These are phyloP conservation scores for Danaus plexippus DNA, from an alignment of 1,140 invertebrate genomes.

Conservation along the genomic window DNA sequence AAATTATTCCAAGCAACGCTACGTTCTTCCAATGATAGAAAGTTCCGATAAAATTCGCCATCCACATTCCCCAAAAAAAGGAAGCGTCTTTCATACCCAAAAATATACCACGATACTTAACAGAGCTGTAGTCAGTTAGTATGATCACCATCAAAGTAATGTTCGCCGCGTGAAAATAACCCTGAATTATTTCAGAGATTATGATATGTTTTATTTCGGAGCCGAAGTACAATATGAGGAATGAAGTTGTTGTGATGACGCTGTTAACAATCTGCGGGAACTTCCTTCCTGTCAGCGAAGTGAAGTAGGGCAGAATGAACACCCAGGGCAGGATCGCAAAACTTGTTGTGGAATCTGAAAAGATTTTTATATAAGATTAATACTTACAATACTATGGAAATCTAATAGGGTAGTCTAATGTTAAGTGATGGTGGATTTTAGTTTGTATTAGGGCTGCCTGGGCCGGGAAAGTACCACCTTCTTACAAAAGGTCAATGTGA, in stretches of 20 bases:
- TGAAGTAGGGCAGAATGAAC: no score
- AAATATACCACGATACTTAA: slow-evolving; percentile 32
- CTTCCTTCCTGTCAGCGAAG: no score
- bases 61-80: slow-evolving; percentile 36
- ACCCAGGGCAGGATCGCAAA: no score
- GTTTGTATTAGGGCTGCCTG: no score
- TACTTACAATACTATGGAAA: no score
- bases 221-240: slow-evolving; percentile 26
- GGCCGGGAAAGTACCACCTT: no score
- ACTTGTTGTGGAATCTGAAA: no score
- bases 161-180: slow-evolving; percentile 23
- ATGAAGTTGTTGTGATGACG: not conserved
- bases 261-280: no score
- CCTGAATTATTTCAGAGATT: slow-evolving; percentile 28
- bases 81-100: slow-evolving; percentile 32
- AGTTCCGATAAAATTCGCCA: slow-evolving; percentile 34
- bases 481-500: no score
- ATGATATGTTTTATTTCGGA: slow-evolving; percentile 25
- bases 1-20: slow-evolving; percentile 27
- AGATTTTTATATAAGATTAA: no score
- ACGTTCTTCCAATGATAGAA: slow-evolving; percentile 39
- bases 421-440: no score
- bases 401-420: no score
- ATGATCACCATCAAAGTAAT: slow-evolving; percentile 27
- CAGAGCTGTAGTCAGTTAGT: slow-evolving; percentile 29